Base-by-base conservation (phyloP, 2,888 invertebrate species). In the Caenorhabditis sp. region DNA sequence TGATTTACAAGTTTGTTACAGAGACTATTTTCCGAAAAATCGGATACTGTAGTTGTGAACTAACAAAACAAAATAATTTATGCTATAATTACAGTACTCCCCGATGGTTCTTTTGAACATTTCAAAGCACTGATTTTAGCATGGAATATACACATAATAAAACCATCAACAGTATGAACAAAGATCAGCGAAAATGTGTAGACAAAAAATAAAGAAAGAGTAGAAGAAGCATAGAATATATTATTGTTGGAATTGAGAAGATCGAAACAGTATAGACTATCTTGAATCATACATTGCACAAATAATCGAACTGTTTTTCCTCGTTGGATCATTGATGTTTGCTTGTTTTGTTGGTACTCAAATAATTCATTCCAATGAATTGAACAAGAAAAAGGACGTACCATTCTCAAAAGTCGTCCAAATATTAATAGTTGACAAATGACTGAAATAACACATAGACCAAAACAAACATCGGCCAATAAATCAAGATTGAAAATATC, bases 81-180 rank as follows among this genome's bases (percentile, higher is more conserved):
- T n/a, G n/a, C n/a, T n/a, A n/a, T n/a, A n/a, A n/a, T n/a, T n/a
- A n/a, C n/a, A n/a, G n/a, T n/a, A n/a, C n/a, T n/a, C n/a, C n/a
- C n/a, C n/a, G n/a, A n/a, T n/a, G n/a, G n/a, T n/a, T n/a, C 10
- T 43, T 43, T 43, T 3, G 14, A 43, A 17, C 5, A 17, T 43
- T 43, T 43, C 3, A 43, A 43, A 43, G 5, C 2, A 43, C 43
- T 21, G 12, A 10, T 1, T 43, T 12, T 24, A 12, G 43, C 36
- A 49, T 63, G 63, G 21, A 63, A 63, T 17, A 63, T 19, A 21
- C 63, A 63, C 57, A 63, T 63, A 21, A 64, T 58, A 14, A 58
- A 26, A n/a, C 64, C 64, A 55, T 62, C 55, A 0, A n/a, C 5
- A 14, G 62, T 43, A n/a, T 55, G 55, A 14, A 62, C 55, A 26